Conservation (phyloP, 2,888 invertebrate species). For the Geotrupes spiniger region DNA sequence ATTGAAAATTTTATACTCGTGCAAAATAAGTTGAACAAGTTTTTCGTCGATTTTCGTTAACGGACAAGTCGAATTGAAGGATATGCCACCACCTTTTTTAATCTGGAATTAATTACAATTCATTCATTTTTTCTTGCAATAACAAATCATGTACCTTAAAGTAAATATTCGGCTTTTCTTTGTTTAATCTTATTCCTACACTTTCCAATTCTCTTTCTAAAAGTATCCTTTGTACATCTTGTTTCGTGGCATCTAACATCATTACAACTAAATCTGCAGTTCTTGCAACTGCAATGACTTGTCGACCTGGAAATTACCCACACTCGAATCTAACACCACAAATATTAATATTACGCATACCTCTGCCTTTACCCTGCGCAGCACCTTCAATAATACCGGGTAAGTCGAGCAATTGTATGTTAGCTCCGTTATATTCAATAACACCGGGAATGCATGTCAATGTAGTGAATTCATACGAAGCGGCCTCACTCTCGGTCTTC, state of each 20-base stretch:
- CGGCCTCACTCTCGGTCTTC: constrained; percentile 94
- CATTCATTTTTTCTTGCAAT: constrained; percentile 2
- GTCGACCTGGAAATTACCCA: constrained; percentile 36
- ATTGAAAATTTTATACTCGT: constrained; percentile 97
- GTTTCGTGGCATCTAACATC: constrained; percentile 99
- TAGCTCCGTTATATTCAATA: constrained; percentile 97
- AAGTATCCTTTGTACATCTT: constrained; percentile 88
- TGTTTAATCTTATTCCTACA: constrained; percentile 96
- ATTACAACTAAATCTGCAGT: constrained; percentile 97
- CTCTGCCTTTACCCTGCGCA: constrained; percentile 64
- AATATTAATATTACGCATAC: constrained; percentile 22
- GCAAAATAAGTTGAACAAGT: constrained; percentile 95
- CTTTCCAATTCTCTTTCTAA: constrained; percentile 94
- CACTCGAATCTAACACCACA: constrained; percentile 7
- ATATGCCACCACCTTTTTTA: constrained; percentile 94
- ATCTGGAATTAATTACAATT: constrained; percentile 53
- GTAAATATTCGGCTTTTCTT: constrained; percentile 94
- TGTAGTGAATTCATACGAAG: constrained; percentile 98
- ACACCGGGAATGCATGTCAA: constrained; percentile 99
- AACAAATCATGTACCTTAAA: constrained; percentile 70
- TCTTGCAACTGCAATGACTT: constrained; percentile 95
- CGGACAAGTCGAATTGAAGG: constrained; percentile 94
- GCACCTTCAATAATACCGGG: constrained; percentile 99
- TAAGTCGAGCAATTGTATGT: constrained; percentile 95
- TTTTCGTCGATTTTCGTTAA: constrained; percentile 94